Evolutionary conservation across 2,113 vertebrate species (phyloP).

Genomic region (Rallus limicola): DNA sequence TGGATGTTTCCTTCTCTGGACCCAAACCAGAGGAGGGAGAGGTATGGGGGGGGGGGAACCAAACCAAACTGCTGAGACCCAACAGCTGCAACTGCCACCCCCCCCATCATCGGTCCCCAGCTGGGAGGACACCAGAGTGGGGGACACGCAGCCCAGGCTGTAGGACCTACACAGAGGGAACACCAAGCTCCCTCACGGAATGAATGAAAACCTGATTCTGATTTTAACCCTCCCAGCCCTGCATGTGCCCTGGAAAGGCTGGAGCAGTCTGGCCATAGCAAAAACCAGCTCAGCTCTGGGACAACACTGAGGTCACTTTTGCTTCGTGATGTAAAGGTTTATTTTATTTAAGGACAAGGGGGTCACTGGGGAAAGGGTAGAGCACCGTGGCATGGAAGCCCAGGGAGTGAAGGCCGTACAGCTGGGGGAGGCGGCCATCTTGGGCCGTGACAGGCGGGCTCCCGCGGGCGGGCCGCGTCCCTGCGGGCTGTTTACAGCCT

Average conservation of each 20-base stretch:
- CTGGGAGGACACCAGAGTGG: accelerated
- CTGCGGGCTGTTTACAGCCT: not conserved
- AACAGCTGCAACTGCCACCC: not conserved
- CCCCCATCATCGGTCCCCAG: accelerated
- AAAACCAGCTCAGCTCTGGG: not conserved
- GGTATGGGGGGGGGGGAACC: not conserved
- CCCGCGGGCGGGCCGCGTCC: not conserved
- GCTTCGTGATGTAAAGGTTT: not conserved
- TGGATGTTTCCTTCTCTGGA: not conserved
- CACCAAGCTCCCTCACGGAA: not conserved
- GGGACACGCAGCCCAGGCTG: not conserved
- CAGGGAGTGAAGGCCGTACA: not conserved
- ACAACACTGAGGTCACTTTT: not conserved
- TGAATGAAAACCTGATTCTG: not conserved
- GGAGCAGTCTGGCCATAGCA: not conserved
- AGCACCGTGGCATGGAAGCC: not conserved
- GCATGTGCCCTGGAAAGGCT: not conserved
- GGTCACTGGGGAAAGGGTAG: not conserved
- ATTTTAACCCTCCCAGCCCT: not conserved
- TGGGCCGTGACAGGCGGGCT: not conserved
- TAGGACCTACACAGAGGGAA: not conserved
- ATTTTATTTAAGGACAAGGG: not conserved
- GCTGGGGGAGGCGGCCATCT: accelerated
- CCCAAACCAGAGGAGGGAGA: not conserved
- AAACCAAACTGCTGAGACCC: not conserved